Conservation (phyloP, 1,140 invertebrate species). For the Aphaenogaster rudis region DNA sequence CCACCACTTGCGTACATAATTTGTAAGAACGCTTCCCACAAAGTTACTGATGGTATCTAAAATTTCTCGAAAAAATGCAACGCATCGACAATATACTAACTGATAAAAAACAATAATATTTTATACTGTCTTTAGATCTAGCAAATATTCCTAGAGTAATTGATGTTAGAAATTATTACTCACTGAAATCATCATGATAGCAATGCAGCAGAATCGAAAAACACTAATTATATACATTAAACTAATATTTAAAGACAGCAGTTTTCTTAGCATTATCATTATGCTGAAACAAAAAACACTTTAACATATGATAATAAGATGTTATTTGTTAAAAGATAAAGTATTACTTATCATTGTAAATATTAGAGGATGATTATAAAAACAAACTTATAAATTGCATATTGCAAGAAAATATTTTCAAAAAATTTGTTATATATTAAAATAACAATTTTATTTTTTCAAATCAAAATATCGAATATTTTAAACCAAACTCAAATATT, state of each 20-base stretch:
- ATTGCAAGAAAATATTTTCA: not conserved
- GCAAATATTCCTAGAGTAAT: not conserved
- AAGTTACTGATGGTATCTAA: not conserved
- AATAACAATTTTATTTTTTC: not conserved
- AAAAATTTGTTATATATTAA: too few relatives aligned
- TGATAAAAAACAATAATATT: not conserved
- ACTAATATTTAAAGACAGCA: not conserved
- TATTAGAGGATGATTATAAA: not conserved
- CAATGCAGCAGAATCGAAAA: constrained; percentile 18
- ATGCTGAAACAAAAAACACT: not conserved
- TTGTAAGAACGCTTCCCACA: constrained; percentile 21
- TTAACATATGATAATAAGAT: not conserved
- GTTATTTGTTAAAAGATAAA: not conserved
- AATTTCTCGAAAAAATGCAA: not conserved
- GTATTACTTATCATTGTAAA: not conserved
- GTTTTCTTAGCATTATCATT: not conserved
- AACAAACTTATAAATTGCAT: not conserved
- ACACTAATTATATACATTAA: not conserved
- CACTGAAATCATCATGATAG: not conserved
- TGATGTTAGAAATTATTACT: not conserved
- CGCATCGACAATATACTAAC: not conserved
- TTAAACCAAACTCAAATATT: not conserved
- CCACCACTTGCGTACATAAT: constrained; percentile 43
- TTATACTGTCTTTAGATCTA: not conserved
- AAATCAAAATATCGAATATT: not conserved